phyloP scores from a whole-genome alignment of 1,140 invertebrate species.

The Euborellia annulipes region DNA sequence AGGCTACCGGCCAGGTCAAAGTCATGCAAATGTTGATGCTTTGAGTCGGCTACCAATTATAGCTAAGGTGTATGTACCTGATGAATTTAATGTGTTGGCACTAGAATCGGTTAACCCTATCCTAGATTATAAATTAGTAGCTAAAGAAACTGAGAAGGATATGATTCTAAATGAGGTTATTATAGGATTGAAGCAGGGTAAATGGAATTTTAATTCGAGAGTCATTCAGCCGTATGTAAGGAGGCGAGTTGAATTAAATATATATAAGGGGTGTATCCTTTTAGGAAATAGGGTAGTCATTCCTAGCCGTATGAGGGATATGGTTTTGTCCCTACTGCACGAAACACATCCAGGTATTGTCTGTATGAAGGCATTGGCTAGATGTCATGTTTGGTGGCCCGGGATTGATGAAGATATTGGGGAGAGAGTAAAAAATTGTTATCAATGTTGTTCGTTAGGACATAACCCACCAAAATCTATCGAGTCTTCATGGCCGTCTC shows the following conservation, averaged over 20 bases:
- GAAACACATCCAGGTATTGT: constrained; percentile 23
- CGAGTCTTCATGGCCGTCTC: constrained; percentile 21
- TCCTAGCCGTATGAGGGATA: constrained; percentile 15
- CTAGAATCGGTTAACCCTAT: too few relatives aligned
- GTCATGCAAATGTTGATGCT: too few relatives aligned
- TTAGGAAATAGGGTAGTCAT: constrained; percentile 23
- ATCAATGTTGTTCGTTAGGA: background rate
- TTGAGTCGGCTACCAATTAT: too few relatives aligned
- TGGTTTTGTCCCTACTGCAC: constrained; percentile 25
- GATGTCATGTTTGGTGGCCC: constrained; percentile 13
- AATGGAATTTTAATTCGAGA: too few relatives aligned
- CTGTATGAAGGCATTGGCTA: constrained; percentile 11
- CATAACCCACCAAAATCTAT: constrained; percentile 13
- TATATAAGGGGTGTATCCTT: constrained; percentile 15
- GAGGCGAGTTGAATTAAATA: constrained; percentile 6
- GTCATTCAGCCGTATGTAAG: background rate
- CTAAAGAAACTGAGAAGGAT: too few relatives aligned
- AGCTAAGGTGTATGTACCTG: too few relatives aligned
- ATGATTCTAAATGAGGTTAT: too few relatives aligned
- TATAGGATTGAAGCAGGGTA: too few relatives aligned
- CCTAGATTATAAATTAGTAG: too few relatives aligned
- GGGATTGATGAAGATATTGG: constrained; percentile 12
- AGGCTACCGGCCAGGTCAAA: too few relatives aligned
- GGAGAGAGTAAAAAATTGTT: constrained; percentile 3
- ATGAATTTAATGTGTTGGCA: too few relatives aligned